These are phyloP conservation scores for Drosophila pectinifera DNA, from an alignment of 1,140 invertebrate species.

Conservation along the genomic window DNA sequence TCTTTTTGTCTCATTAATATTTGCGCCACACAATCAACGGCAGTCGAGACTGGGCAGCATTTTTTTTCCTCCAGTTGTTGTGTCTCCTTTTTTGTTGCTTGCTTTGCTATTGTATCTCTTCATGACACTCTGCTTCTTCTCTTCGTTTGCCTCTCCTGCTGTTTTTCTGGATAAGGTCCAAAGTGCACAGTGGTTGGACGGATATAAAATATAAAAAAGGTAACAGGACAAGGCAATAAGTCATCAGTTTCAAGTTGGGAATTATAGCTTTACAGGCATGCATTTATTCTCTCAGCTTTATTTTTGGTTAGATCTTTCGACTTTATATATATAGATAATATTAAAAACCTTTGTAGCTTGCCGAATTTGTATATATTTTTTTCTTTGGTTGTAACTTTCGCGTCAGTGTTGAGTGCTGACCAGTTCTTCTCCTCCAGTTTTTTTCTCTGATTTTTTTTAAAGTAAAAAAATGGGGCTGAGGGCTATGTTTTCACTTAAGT, in stretches of 20 bases:
- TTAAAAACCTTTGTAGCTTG: too few relatives aligned
- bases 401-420: too few relatives aligned
- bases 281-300: too few relatives aligned
- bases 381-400: too few relatives aligned
- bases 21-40: constrained; percentile 52
- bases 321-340: not conserved
- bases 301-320: not conserved
- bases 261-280: too few relatives aligned
- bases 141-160: not conserved
- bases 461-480: not conserved
- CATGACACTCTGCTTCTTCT: constrained; percentile 16
- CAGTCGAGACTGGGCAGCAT: constrained; percentile 23
- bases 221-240: too few relatives aligned
- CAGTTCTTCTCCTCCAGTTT: too few relatives aligned
- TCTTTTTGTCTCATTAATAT: constrained; percentile 69
- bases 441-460: too few relatives aligned
- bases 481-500: not conserved
- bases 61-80: not conserved
- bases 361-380: too few relatives aligned
- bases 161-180: constrained; percentile 1
- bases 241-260: not conserved
- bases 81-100: not conserved
- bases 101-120: constrained; percentile 8
- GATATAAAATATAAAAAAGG: not conserved
- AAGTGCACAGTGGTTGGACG: constrained; percentile 6